A percentile compares a stretch with the other conserved stretches of the same genome.
Evolutionary conservation across 2,888 invertebrate species (phyloP).

Genomic region (Octodonta nipae): DNA sequence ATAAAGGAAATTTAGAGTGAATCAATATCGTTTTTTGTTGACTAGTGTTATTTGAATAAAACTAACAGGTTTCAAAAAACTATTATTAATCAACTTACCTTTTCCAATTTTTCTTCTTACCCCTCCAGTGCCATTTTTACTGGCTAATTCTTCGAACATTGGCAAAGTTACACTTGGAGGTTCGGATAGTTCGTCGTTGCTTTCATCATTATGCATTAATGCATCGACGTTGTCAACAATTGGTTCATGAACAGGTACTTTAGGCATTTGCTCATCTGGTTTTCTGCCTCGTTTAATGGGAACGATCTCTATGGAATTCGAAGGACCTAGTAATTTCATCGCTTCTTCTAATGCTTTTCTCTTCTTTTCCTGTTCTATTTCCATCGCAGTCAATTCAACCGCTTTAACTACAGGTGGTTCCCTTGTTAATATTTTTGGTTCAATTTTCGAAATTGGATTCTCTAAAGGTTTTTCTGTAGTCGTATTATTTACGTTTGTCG

Average conservation of each 20-base stretch:
- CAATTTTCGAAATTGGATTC: too few relatives aligned
- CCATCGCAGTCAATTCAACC: background rate
- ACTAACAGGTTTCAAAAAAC: too few relatives aligned
- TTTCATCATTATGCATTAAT: constrained; percentile 20
- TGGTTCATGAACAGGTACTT: constrained; percentile 16
- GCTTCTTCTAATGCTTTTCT: background rate
- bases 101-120: too few relatives aligned
- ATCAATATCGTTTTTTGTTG: too few relatives aligned
- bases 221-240: constrained; percentile 20
- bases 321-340: too few relatives aligned
- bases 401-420: background rate
- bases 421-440: background rate
- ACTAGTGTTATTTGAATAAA: too few relatives aligned
- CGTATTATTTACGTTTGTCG: too few relatives aligned
- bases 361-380: background rate
- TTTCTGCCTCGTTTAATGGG: constrained; percentile 20
- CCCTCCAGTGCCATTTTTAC: constrained; percentile 21
- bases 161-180: constrained; percentile 30
- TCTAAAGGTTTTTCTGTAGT: too few relatives aligned
- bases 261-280: constrained; percentile 17
- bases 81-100: too few relatives aligned
- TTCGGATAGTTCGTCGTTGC: constrained; percentile 30
- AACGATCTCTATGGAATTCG: too few relatives aligned
- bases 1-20: too few relatives aligned
- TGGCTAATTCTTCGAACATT: constrained; percentile 24